Conservation (phyloP, 2,113 vertebrate species). For the Triplophysa tibetana region DNA sequence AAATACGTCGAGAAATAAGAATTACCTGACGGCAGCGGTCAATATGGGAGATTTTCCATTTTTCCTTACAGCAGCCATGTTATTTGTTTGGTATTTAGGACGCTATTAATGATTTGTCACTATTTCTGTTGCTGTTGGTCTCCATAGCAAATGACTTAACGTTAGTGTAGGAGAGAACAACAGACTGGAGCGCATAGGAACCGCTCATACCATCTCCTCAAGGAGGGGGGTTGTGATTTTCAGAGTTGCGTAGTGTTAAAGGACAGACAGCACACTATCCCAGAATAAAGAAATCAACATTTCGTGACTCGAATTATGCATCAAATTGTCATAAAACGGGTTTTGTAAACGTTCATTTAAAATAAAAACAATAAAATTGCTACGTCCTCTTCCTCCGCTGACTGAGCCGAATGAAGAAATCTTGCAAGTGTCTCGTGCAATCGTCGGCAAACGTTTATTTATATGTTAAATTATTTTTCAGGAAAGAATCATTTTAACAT, state of each 20-base stretch:
- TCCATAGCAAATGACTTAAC: conserved; percentile 58
- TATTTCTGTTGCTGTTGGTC: conserved; percentile 25
- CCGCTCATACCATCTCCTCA: conserved; percentile 62
- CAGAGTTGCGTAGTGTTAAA: not conserved
- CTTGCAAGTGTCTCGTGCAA: conserved; percentile 40
- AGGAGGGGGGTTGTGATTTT: not conserved
- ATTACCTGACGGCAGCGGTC: conserved; percentile 73
- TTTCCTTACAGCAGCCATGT: conserved; percentile 67
- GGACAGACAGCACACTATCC: not conserved
- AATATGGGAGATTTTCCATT: conserved; percentile 64
- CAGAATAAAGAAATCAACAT: not conserved
- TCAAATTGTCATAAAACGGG: not conserved
- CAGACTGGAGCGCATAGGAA: conserved; percentile 64
- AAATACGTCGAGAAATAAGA: conserved; percentile 13
- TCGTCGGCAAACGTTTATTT: conserved; percentile 31
- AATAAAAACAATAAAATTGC: not conserved
- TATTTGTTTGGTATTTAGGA: conserved; percentile 3
- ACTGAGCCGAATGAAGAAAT: not conserved
- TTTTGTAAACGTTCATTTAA: not conserved
- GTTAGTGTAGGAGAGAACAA: conserved; percentile 46
- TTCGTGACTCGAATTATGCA: not conserved
- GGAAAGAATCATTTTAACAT: too few species aligned
- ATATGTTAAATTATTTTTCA: not conserved
- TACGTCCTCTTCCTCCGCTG: not conserved
- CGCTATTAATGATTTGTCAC: not conserved